Conservation (phyloP, 1,140 invertebrate genomes). For the Meteorus sp. region DNA sequence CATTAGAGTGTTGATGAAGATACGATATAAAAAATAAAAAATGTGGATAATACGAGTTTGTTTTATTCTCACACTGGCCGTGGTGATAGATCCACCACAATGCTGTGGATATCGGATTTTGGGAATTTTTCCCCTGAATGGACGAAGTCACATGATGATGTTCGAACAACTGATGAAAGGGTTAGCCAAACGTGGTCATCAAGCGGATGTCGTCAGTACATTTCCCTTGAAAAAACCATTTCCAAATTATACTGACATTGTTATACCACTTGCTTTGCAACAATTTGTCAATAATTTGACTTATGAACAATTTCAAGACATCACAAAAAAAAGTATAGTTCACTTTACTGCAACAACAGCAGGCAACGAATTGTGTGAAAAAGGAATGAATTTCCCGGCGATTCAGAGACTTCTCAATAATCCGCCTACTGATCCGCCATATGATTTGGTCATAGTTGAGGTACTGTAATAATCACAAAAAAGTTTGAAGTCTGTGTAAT, state of each 20-base stretch:
- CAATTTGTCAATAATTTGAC: conserved; percentile 15
- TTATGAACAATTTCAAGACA: neutral
- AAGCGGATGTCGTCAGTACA: conserved; percentile 38
- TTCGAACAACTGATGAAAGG: conserved; percentile 38
- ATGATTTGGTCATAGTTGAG: conserved; percentile 41
- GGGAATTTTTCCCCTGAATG: conserved; percentile 19
- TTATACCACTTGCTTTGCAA: neutral
- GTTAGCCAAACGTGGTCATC: conserved; percentile 40
- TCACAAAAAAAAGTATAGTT: neutral
- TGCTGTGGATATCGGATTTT: neutral
- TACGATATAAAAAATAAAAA: too few species aligned
- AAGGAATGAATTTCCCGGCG: conserved; percentile 22
- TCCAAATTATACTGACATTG: conserved; percentile 37
- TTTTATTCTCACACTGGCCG: too few species aligned
- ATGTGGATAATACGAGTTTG: too few species aligned
- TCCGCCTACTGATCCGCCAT: conserved; percentile 38
- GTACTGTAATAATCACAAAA: conserved; percentile 29
- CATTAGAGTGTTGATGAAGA: too few species aligned
- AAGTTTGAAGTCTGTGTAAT: too few species aligned
- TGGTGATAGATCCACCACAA: too few species aligned
- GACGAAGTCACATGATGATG: conserved; percentile 40
- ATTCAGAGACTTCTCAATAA: conserved; percentile 38
- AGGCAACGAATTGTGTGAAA: conserved; percentile 23
- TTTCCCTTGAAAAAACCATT: conserved; percentile 29
- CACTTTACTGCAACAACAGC: neutral